Evolutionary conservation across 2,113 vertebrate genomes (phyloP), one percentile per base, ranked within the genome.

Genomic region (Indicator maculatus): DNA sequence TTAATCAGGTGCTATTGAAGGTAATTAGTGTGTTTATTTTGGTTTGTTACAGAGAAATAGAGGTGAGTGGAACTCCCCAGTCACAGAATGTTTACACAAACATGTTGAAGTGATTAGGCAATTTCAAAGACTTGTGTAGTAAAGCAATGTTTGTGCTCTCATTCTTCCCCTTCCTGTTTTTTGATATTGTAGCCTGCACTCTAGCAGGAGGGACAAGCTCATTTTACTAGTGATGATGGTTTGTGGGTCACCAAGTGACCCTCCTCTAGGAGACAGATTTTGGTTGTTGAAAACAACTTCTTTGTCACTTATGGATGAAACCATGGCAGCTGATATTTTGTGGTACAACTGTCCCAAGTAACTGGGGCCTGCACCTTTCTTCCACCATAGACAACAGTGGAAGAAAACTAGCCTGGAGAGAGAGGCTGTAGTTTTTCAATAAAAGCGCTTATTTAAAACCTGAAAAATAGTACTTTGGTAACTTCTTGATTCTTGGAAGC

Each of bases 21-120:
- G 47, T 84, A 87, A 83, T 83, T 73, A 61, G 20, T 75, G 53
- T 28, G 26, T 79, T 75, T 14, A 47, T 47, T 93, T 82, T 93
- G 83, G 56, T 90, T 86, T 89, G 58, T 85, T 91, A 9, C 1
- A 3, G 52, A 61, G 45, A 86, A 58, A 44, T 30, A n/a, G 38
- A 93, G 74, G 24, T 23, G 56, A 83, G 70, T 58, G 53, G 56
- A 87, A 96, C 80, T 92, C 81, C 39, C 20, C 23, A 53, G 36
- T 16, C 86, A 38, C 36, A 69, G 65, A 75, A 50, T 89, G 81
- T 72, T 95, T 95, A 78, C 66, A 75, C 52, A 87, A 84, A 80
- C 47, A 56, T 27, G n/a, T n/a, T 0, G 4, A 69, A 47, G 81
- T 92, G 79, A 84, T 89, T 73, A 39, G 67, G 36, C 70, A 74